Percentiles rank a stretch among this genome's conserved stretches.
phyloP scores from a whole-genome alignment of 2,797 vertebrate species.

The Pseudopleuronectes americanus region DNA sequence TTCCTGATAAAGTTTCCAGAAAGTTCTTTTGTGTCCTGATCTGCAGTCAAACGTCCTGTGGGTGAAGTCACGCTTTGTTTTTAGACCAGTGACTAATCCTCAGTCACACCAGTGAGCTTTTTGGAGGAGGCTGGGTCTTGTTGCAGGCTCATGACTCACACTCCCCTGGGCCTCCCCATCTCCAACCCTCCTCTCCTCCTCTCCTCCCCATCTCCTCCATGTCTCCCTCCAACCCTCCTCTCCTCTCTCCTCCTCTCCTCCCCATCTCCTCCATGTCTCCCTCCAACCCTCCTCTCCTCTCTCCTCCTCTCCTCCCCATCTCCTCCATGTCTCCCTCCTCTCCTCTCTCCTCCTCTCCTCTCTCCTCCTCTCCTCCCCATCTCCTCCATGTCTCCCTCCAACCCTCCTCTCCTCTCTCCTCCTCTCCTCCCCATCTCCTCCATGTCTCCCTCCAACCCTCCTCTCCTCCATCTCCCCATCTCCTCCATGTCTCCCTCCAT shows the following conservation, averaged over 20 bases:
- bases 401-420: constrained; percentile 61
- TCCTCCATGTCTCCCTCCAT: constrained; percentile 42
- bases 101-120: constrained; percentile 28
- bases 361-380: constrained; percentile 14
- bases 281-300: constrained; percentile 50
- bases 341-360: constrained; percentile 44
- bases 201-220: no score
- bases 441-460: constrained; percentile 49
- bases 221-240: constrained; percentile 19
- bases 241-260: constrained; percentile 74
- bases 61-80: no score
- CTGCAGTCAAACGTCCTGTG: no score
- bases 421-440: constrained; percentile 36
- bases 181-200: constrained; percentile 56
- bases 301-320: constrained; percentile 63
- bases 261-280: constrained; percentile 41
- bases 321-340: constrained; percentile 41
- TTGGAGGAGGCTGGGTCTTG: constrained; percentile 25
- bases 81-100: not conserved
- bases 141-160: constrained; percentile 51
- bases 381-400: constrained; percentile 12
- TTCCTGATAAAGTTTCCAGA: not conserved
- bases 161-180: constrained; percentile 7
- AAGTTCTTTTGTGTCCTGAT: not conserved
- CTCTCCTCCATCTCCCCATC: constrained; percentile 59